Conservation (phyloP, 1,140 invertebrate species). For the Homarus americanus region DNA sequence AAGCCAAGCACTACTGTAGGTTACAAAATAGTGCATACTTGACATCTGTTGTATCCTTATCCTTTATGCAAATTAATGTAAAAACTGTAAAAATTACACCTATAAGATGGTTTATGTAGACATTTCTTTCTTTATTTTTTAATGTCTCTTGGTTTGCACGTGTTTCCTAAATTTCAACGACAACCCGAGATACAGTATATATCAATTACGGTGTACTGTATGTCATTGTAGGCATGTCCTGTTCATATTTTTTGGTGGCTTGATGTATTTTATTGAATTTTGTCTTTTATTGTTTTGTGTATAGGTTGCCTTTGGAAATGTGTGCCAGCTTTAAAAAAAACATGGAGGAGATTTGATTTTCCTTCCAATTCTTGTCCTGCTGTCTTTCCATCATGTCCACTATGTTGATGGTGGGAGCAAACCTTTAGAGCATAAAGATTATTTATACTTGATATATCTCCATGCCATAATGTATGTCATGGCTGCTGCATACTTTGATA, state of each 20-base stretch:
- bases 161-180: too few species aligned
- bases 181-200: too few species aligned
- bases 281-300: background rate
- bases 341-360: background rate
- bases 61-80: background rate
- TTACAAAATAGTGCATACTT: background rate
- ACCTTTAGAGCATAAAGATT: background rate
- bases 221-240: too few species aligned
- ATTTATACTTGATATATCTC: too few species aligned
- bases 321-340: constrained; percentile 1
- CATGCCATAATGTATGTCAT: too few species aligned
- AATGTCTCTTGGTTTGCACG: too few species aligned
- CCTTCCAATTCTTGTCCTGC: background rate
- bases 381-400: background rate
- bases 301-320: background rate
- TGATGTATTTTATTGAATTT: too few species aligned
- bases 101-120: background rate
- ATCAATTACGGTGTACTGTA: too few species aligned
- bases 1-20: background rate
- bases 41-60: background rate
- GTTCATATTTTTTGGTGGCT: too few species aligned
- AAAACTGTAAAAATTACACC: background rate
- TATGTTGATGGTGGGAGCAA: background rate
- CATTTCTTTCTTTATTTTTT: background rate
- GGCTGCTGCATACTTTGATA: too few species aligned